Base-by-base conservation (phyloP, 2,888 invertebrate genomes). In the Hedya salicella region DNA sequence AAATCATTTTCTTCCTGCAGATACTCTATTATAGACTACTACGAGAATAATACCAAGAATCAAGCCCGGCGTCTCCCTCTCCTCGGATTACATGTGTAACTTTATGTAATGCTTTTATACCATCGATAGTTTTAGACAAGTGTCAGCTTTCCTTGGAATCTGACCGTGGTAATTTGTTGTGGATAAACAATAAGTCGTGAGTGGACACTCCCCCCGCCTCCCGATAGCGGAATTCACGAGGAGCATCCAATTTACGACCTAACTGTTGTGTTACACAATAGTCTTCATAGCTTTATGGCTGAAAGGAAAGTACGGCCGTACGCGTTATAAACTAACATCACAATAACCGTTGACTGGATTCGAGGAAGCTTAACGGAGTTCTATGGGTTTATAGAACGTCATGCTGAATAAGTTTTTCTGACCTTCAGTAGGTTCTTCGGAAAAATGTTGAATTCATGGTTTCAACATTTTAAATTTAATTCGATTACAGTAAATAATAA, bases 141-240 rank as follows among this genome's bases (percentile, higher is more conserved):
- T 79, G 82, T 81, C 80, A 80, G 80, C 78, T 81, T 81, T 85
- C 80, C 75, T 78, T 73, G 75, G 81, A 83, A 85, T 82, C 85
- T 80, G 83, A 83, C 84, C 80, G 79, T 79, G 80, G 85, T 84
- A 83, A 85, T 87, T 88, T 87, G 82, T 87, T 85, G 82, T 85
- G 83, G 83, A 88, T 88, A 89, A 89, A 90, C 89, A 90, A 87
- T 86, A 79, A 81, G 77, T 90, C 91, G 91, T 91, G 91, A 90
- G 81, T 71, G 75, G 76, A 73, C 79, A 82, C 87, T 82, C 90
- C 91, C 85, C 76, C 77, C 80, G 79, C 79, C 81, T 78, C 76
- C 75, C 76, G 77, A 85, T 87, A 87, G 85, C 87, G 84, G 86
- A 80, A 83, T 80, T 80, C 78, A 76, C 78, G 79, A 82, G 78